A percentile compares a stretch with the other conserved stretches of the same genome.
Evolutionary conservation across 2,797 vertebrate genomes (phyloP).

Genomic region (Premnoplex brunnescens): DNA sequence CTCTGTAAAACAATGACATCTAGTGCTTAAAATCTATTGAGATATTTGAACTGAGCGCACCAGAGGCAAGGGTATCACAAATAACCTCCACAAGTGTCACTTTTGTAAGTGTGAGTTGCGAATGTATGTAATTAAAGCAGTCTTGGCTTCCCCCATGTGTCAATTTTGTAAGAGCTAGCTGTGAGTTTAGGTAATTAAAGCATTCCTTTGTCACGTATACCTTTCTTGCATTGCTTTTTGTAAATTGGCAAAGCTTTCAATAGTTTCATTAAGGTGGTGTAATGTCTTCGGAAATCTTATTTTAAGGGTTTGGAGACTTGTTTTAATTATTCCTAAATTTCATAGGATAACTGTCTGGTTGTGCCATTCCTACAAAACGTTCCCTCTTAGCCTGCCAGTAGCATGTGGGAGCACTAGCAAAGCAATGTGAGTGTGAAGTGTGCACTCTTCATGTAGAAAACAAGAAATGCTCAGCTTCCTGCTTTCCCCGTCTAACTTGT

Average conservation of each 20-base stretch:
- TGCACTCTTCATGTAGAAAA: neutral
- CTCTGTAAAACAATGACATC: slow-evolving; percentile 56
- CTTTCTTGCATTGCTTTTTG: neutral
- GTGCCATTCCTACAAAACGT: neutral
- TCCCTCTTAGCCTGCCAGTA: neutral
- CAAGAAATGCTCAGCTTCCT: neutral
- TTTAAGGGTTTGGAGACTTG: neutral
- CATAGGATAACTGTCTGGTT: neutral
- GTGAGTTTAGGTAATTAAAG: neutral
- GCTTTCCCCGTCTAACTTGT: neutral
- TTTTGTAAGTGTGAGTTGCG: neutral
- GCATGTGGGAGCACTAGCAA: neutral
- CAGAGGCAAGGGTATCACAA: fast-evolving
- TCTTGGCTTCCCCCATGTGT: neutral
- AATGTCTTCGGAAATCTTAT: neutral
- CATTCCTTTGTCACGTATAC: fast-evolving
- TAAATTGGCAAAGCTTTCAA: neutral
- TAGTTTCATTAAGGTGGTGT: neutral
- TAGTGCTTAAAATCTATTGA: slow-evolving; percentile 28
- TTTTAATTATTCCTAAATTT: neutral
- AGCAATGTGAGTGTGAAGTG: neutral
- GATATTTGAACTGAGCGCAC: neutral
- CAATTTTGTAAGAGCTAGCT: neutral
- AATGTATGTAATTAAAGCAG: neutral
- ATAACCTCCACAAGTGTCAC: neutral